Base-by-base conservation (phyloP, 2,113 vertebrate species). In the Calidris pugnax region DNA sequence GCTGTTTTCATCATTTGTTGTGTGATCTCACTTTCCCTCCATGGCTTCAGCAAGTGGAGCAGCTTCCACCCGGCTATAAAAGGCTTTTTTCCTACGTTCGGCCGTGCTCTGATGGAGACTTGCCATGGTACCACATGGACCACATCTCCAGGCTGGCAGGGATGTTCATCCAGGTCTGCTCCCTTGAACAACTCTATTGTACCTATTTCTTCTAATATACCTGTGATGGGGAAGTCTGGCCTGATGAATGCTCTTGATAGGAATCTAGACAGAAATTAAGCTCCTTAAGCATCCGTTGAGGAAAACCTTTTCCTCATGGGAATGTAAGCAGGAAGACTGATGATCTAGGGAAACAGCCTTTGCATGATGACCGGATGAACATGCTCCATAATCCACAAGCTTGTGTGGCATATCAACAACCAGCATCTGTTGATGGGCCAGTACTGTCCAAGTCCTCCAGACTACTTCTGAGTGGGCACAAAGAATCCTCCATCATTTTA, bases 351-450 rank as follows among this genome's bases (percentile, higher is more conserved):
- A 59, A 82, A 57, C 24, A 67, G 27, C 28, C 43, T 43, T 63
- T 4, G 2, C 2, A 8, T 2, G 5, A 35, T 39, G 39, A 47
- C 47, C 5, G 5, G 37, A 0, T 63, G 47, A 76, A 21, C 28
- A 37, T 8, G 15, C 21, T 41, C 32, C 26, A 18, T 84, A 24
- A 8, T 84, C 28, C 50, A 74, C 24, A 19, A 48, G 22, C 6
- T 15, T 17, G 12, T 55, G 12, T 73, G 67, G 11, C n/a, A 43
- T 33, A 9, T 3, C 8, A 20, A 57, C 43, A 87, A 8, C 28
- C 64, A 74, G 6, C 24, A 78, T 27, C 63, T 72, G n/a, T n/a
- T 72, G 51, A 28, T 37, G 41, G 48, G 26, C 13, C 47, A 69
- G 47, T 53, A 3, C 57, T 47, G 20, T 8, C 32, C n/a, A 33